These are phyloP conservation scores for Tuberolachnus salignus DNA, from an alignment of 2,888 invertebrate genomes.

Conservation along the genomic window DNA sequence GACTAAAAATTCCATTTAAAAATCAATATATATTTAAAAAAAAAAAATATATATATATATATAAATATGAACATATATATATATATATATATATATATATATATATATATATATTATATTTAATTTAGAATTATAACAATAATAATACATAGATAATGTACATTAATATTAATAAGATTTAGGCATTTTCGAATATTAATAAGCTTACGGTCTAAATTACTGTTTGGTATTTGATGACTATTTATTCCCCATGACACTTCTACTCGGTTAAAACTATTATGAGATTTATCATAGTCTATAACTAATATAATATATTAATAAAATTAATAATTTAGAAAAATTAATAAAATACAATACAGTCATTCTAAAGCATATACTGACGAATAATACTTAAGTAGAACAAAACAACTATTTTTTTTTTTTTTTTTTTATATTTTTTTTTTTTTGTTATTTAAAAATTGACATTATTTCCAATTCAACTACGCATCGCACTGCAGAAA, in stretches of 20 bases:
- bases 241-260: constrained; percentile 53
- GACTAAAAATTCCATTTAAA: constrained; percentile 1
- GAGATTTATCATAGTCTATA: constrained; percentile 30
- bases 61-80: neutral
- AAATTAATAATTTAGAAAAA: constrained; percentile 50
- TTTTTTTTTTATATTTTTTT: constrained; percentile 36
- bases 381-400: constrained; percentile 56
- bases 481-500: constrained; percentile 52
- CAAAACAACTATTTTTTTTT: constrained; percentile 50
- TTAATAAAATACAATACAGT: constrained; percentile 48
- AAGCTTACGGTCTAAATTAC: constrained; percentile 52
- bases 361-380: constrained; percentile 54
- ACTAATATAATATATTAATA: constrained; percentile 39
- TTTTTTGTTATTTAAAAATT: constrained; percentile 54
- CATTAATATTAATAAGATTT: constrained; percentile 49
- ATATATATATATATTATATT: neutral
- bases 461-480: constrained; percentile 55
- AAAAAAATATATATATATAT: constrained; percentile 1
- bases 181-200: constrained; percentile 40
- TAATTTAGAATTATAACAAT: constrained; percentile 47
- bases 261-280: constrained; percentile 52
- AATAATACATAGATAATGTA: constrained; percentile 47
- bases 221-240: constrained; percentile 46
- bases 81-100: neutral
- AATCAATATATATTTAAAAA: constrained; percentile 4